These are phyloP conservation scores for Rhingia campestris DNA, from an alignment of 2,888 invertebrate species.

Conservation along the genomic window DNA sequence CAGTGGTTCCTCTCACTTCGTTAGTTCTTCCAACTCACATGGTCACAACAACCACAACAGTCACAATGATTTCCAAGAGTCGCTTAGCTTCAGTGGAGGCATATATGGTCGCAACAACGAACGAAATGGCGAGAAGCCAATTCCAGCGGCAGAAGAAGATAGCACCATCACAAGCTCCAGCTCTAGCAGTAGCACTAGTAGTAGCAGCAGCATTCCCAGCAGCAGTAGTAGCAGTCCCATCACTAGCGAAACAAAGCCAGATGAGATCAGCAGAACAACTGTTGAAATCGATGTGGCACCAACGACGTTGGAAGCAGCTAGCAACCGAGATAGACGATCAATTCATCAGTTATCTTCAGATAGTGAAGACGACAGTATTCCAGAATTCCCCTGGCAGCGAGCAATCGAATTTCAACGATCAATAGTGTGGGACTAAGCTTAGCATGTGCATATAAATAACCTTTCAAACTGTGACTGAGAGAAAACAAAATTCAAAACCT, in stretches of 20 bases:
- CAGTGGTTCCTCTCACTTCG: conserved; percentile 76
- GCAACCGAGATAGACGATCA: conserved; percentile 78
- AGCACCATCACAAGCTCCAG: conserved; percentile 51
- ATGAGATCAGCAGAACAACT: conserved; percentile 65
- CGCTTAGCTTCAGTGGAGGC: conserved; percentile 79
- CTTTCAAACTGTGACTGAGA: conserved; percentile 62
- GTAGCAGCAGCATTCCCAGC: conserved; percentile 67
- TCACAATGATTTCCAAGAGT: conserved; percentile 79
- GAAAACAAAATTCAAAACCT: conserved; percentile 50
- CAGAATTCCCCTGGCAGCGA: conserved; percentile 91
- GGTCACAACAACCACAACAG: conserved; percentile 76
- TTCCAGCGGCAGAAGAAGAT: conserved; percentile 78
- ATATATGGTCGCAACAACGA: conserved; percentile 82
- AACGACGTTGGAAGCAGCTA: conserved; percentile 67
- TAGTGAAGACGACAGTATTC: conserved; percentile 81
- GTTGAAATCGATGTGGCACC: conserved; percentile 41
- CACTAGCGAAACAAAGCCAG: conserved; percentile 43
- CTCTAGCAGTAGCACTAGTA: conserved; percentile 67
- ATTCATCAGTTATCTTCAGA: conserved; percentile 75
- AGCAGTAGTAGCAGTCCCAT: conserved; percentile 61
- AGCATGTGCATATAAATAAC: neutral
- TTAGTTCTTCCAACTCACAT: conserved; percentile 66
- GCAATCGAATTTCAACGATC: conserved; percentile 88
- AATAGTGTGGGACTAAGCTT: conserved; percentile 86
- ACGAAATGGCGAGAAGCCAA: conserved; percentile 80